A percentile compares a stretch with the other conserved stretches of the same genome.
Conservation (phyloP, 2,797 vertebrate genomes). For the Acanthurus lineatus region DNA sequence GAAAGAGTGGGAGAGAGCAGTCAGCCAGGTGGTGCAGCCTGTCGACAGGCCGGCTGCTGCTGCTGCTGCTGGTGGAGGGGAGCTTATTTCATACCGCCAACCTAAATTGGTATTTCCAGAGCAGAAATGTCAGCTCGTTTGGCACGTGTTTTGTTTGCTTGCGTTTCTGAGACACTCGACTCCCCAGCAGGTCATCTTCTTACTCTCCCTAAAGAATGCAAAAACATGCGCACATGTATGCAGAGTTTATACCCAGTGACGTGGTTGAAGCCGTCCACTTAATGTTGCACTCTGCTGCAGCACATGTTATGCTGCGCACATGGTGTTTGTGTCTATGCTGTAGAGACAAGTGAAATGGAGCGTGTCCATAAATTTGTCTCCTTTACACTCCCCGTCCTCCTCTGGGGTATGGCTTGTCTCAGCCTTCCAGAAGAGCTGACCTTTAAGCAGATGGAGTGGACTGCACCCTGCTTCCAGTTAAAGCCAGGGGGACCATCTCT, state of each 20-base stretch:
- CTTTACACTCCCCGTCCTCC: conserved; percentile 47
- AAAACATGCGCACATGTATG: background rate
- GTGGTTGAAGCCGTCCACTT: conserved; percentile 42
- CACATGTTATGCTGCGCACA: background rate
- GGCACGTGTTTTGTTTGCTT: conserved; percentile 70
- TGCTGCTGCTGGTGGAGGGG: conserved; percentile 33
- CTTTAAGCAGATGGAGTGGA: conserved; percentile 76
- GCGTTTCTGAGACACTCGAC: conserved; percentile 43
- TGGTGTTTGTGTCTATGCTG: conserved; percentile 41
- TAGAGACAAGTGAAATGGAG: conserved; percentile 67
- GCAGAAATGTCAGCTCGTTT: conserved; percentile 76
- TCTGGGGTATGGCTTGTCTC: conserved; percentile 48
- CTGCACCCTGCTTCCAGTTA: conserved; percentile 57
- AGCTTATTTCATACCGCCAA: conserved; percentile 59
- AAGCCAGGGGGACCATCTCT: conserved; percentile 57
- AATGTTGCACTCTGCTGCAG: conserved; percentile 40
- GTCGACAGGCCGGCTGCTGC: conserved; percentile 52
- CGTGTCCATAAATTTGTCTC: conserved; percentile 72
- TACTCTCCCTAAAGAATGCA: conserved; percentile 37
- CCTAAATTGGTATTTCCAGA: conserved; percentile 76
- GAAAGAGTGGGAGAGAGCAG: conserved; percentile 31
- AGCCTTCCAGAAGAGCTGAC: conserved; percentile 66
- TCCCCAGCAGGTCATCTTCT: conserved; percentile 60
- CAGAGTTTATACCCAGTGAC: background rate
- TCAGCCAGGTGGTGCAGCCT: conserved; percentile 77